phyloP scores from a whole-genome alignment of 2,113 vertebrate species.

The Sciurus niger region DNA sequence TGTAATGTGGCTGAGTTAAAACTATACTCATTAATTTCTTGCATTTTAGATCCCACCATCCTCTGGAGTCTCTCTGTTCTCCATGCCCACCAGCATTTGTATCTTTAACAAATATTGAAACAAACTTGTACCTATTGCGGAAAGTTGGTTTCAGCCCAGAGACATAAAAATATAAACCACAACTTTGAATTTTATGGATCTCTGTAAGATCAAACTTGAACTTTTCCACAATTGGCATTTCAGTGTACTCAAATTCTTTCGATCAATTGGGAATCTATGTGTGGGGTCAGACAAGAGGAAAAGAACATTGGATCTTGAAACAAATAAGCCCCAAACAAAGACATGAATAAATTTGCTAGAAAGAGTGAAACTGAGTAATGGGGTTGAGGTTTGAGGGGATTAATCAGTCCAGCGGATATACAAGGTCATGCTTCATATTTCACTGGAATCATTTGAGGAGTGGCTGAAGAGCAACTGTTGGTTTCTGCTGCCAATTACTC shows the following conservation, averaged over 20 bases:
- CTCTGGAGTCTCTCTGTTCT: not conserved
- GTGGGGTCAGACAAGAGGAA: not conserved
- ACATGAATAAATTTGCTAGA: not conserved
- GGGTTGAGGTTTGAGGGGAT: not conserved
- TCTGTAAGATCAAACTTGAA: slow-evolving; percentile 27
- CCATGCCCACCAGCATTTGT: not conserved
- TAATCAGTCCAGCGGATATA: not conserved
- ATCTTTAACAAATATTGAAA: slow-evolving; percentile 50
- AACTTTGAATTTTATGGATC: slow-evolving; percentile 44
- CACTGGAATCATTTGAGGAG: not conserved
- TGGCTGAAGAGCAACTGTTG: not conserved
- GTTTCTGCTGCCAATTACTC: not conserved
- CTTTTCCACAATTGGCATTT: not conserved
- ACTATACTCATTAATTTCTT: slow-evolving; percentile 39
- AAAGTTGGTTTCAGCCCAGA: not conserved
- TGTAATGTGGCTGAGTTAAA: slow-evolving; percentile 36
- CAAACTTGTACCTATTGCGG: slow-evolving; percentile 22
- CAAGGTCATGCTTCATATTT: not conserved
- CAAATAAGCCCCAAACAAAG: not conserved
- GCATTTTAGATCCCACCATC: not conserved
- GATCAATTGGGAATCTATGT: not conserved
- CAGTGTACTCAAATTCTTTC: not conserved
- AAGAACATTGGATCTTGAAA: slow-evolving; percentile 9
- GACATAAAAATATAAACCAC: slow-evolving; percentile 51
- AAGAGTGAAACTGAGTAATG: not conserved